Evolutionary conservation across 1,140 invertebrate genomes (phyloP), one percentile per base, ranked within the genome.

Genomic region (Ectropis grisescens): DNA sequence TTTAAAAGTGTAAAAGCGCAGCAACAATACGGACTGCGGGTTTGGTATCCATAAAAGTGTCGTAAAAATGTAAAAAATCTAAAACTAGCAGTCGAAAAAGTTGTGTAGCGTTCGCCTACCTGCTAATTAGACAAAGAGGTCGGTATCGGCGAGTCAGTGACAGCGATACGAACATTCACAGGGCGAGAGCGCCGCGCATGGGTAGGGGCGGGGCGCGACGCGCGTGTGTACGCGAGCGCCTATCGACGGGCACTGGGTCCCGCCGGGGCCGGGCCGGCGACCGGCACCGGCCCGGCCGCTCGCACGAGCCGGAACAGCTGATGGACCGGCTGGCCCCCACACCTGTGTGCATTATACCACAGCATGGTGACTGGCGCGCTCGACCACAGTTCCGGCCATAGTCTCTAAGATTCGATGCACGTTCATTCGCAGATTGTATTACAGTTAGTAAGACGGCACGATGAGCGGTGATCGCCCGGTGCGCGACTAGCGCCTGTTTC

Each of bases 91-190:
- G 19, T 25, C 43, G 40, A 47, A 64, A 53, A 59, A 57, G 42
- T 64, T 53, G 49, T 47, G 44, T 47, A 61, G 48, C 53, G 47
- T 61, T 55, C 47, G 58, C 65, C 62, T 78, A 74, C 69, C 68
- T 78, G 66, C 47, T 74, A 74, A 74, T 78, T 72, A 70, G 62
- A 72, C 67, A 74, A 78, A 74, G 69, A 70, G 62, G 51, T 62
- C 48, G 54, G 41, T 43, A 65, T 69, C 56, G 55, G 27, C 48
- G 49, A 42, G 57, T 67, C 59, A 55, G 60, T 66, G 60, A 58
- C 51, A 58, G 54, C 60, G 8, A 19, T 19, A 59, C 55, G 41
- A 51, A 68, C 58, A 68, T 58, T 53, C 58, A 64, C 50, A 55
- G 61, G 58, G 49, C 37, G 51, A 56, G 46, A 69, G 16, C 59